Evolutionary conservation across 2,888 invertebrate species (phyloP).

Genomic region (Xanthorhoe spadicearia): DNA sequence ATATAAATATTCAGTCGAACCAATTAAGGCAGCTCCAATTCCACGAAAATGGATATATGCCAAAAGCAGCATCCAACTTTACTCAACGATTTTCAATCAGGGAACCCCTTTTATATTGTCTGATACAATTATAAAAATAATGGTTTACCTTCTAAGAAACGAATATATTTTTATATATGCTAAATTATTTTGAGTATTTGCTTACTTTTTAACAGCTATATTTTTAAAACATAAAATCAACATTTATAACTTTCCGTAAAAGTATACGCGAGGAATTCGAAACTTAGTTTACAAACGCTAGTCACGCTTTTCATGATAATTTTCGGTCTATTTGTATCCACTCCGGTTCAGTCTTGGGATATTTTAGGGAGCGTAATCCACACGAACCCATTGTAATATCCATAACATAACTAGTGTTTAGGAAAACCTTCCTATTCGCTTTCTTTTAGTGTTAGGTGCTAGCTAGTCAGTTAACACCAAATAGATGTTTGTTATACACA

Average conservation of each 20-base stretch:
- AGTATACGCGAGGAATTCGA: background rate
- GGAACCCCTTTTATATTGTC: background rate
- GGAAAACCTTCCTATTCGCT: background rate
- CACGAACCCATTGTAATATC: background rate
- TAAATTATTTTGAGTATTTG: too few species aligned
- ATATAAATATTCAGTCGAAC: background rate
- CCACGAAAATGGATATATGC: constrained; percentile 1
- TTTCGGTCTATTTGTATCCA: background rate
- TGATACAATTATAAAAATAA: background rate
- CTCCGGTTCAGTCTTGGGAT: background rate
- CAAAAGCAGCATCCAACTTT: background rate
- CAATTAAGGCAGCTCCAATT: constrained; percentile 1
- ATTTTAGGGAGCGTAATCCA: background rate
- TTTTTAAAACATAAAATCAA: too few species aligned
- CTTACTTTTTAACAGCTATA: too few species aligned
- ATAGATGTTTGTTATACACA: background rate
- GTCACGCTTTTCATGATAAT: background rate
- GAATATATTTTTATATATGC: too few species aligned
- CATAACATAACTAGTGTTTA: background rate
- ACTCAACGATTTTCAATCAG: background rate
- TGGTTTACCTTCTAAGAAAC: too few species aligned
- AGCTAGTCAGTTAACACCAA: background rate
- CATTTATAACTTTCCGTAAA: background rate
- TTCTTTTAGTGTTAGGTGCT: background rate
- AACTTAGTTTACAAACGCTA: background rate